Evolutionary conservation across 2,113 vertebrate species (phyloP), one percentile per base, ranked within the genome.

Genomic region (Antennarius striatus): DNA sequence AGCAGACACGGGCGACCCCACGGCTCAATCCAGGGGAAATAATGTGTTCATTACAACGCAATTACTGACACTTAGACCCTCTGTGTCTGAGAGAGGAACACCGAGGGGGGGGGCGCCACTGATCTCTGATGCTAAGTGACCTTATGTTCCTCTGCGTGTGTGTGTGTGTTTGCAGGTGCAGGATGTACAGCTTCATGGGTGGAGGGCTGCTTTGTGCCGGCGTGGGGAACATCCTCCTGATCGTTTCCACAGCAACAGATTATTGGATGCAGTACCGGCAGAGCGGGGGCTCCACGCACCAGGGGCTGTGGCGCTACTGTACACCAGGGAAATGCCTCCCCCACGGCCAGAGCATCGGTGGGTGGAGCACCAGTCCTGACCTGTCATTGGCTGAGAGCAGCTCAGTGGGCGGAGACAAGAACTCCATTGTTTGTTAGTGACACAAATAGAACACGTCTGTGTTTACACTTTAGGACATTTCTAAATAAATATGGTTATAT

Each of bases 171-270:
- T 75, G 63, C 84, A 88, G 86, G 83, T 88, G 75, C 88, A 93
- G 87, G 81, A 91, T 93, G 90, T 91, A 92, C 90, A 93, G 90
- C 84, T 92, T 93, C 52, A 92, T 93, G 91, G 90, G 90, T 63
- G 87, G 90, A 88, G 91, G 89, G 77, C 53, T 92, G 87, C 91
- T 94, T 84, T 93, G 91, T 87, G 90, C 89, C 49, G 88, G 89
- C 73, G 77, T 92, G 80, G 91, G 90, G 82, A 93, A 91, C 85
- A 93, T 92, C 87, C 90, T 91, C 75, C 77, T 92, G 84, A 91
- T 93, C 42, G 91, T 94, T 91, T 93, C 92, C 92, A 94, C 90
- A 83, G 92, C 90, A 91, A 93, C 92, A 60, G 90, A 92, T 88
- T 92, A 93, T 75, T 93, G 89, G 90, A 90, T 92, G 86, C 90